Evolutionary conservation across 2,888 invertebrate genomes (phyloP).

Genomic region (Protula sp.): DNA sequence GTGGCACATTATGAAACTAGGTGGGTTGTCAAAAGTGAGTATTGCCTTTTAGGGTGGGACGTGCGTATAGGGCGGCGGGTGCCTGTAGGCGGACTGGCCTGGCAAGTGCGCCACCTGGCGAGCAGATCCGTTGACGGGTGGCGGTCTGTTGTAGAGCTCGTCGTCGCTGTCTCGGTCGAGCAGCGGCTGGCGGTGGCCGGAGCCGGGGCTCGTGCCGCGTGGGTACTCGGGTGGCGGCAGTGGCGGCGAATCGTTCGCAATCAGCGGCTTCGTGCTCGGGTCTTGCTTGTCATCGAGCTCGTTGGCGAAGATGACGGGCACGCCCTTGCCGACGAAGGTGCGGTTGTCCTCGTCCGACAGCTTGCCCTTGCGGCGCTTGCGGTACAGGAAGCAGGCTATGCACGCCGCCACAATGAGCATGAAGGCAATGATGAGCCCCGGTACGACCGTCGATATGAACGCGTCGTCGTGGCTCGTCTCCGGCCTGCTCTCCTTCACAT

Average conservation of each 20-base stretch:
- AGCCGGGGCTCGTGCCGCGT: constrained; percentile 9
- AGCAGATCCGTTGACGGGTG: constrained; percentile 22
- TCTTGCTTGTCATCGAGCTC: constrained; percentile 88
- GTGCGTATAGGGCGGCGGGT: constrained; percentile 91
- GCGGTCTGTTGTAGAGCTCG: constrained; percentile 12
- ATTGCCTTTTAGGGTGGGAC: neutral
- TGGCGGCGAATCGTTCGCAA: constrained; percentile 90
- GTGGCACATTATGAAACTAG: no score
- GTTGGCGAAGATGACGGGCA: constrained; percentile 90
- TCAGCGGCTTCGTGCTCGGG: constrained; percentile 77
- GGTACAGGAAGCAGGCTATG: constrained; percentile 81
- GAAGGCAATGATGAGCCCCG: constrained; percentile 62
- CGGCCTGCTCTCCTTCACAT: neutral
- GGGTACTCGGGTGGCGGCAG: constrained; percentile 56
- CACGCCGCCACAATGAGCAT: constrained; percentile 83
- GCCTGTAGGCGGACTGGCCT: constrained; percentile 73
- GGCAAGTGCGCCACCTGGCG: neutral
- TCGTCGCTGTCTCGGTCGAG: constrained; percentile 14
- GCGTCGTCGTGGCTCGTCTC: neutral
- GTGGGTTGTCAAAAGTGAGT: no score
- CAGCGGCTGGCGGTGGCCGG: constrained; percentile 23
- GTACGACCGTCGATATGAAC: constrained; percentile 6
- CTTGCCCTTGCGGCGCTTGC: constrained; percentile 72
- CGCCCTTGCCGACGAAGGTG: constrained; percentile 58
- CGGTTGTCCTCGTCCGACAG: constrained; percentile 72